A percentile compares a stretch with the other conserved stretches of the same genome.
phyloP scores from a whole-genome alignment of 2,888 invertebrate genomes.

The Augochlorella aurata region DNA sequence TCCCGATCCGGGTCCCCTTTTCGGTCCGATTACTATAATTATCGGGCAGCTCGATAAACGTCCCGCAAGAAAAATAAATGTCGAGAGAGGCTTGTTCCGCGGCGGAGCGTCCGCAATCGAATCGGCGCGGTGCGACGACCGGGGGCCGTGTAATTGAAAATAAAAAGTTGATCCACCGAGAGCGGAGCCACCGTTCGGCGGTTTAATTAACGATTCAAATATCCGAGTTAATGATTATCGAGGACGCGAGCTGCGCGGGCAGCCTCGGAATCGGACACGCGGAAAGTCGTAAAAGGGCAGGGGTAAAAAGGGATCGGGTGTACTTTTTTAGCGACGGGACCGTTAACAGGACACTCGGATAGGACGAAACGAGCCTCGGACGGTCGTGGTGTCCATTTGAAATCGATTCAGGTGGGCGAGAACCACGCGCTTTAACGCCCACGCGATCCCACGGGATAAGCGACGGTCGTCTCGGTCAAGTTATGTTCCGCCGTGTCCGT shows the following conservation, averaged over 20 bases:
- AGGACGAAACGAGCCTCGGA: constrained; percentile 56
- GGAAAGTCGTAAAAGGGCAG: constrained; percentile 37
- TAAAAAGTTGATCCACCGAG: not conserved
- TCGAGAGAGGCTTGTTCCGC: not conserved
- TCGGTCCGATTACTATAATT: not conserved
- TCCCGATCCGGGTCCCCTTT: not conserved
- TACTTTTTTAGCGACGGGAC: constrained; percentile 52
- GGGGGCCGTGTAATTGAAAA: not conserved
- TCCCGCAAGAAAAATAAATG: not conserved
- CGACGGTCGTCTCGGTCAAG: constrained; percentile 55
- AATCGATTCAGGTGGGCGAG: constrained; percentile 75
- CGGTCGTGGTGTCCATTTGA: constrained; percentile 62
- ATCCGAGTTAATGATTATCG: not conserved
- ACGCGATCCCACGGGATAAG: constrained; percentile 68
- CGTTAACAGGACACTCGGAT: constrained; percentile 68
- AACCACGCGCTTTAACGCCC: constrained; percentile 71
- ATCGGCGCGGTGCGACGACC: not conserved
- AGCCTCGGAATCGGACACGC: not conserved
- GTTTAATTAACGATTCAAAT: constrained; percentile 12
- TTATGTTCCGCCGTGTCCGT: constrained; percentile 57
- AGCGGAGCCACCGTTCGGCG: not conserved
- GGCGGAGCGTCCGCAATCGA: not conserved
- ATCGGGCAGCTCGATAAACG: not conserved
- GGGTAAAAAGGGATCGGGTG: constrained; percentile 42
- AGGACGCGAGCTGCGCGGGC: not conserved